Conservation (phyloP, 2,113 vertebrate species). For the Microcebus jonahi region DNA sequence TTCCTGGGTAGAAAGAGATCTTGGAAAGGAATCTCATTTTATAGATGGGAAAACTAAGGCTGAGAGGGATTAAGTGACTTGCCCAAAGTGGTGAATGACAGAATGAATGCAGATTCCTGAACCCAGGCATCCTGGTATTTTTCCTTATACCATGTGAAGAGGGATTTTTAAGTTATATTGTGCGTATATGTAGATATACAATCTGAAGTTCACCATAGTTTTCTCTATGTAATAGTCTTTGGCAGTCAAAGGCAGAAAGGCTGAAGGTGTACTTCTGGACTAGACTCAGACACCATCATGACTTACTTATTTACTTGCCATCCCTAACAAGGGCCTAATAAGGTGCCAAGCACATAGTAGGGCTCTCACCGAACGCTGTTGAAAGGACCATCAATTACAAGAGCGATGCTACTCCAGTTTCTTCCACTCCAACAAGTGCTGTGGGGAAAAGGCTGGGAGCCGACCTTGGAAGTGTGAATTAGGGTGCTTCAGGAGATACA, state of each 20-base stretch:
- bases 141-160: not conserved
- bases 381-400: not conserved
- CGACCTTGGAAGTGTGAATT: not conserved
- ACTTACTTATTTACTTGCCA: not conserved
- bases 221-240: not conserved
- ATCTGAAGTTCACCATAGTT: not conserved
- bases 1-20: not conserved
- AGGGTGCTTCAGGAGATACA: fast-evolving
- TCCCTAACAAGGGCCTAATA: not conserved
- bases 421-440: not conserved
- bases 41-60: not conserved
- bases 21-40: not conserved
- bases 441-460: not conserved
- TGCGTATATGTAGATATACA: not conserved
- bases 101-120: not conserved
- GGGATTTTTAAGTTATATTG: not conserved
- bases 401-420: not conserved
- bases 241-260: not conserved
- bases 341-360: not conserved
- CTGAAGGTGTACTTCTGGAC: not conserved
- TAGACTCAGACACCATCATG: not conserved
- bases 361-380: not conserved
- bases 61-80: not conserved
- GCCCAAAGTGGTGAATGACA: not conserved
- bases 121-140: not conserved